Evolutionary conservation across 2,113 vertebrate genomes (phyloP).

Genomic region (Erythrolamprus reginae): DNA sequence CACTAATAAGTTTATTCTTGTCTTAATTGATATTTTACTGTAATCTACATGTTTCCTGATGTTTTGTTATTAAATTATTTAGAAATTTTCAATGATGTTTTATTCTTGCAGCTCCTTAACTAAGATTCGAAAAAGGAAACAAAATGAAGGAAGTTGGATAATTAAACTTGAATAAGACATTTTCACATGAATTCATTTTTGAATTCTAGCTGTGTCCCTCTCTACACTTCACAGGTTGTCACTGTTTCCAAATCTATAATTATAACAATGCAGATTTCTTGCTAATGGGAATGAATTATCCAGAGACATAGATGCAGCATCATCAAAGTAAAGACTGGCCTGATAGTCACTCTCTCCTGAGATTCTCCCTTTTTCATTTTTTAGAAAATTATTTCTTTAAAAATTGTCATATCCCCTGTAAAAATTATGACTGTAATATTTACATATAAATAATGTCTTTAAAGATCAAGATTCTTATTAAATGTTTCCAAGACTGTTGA

Average conservation of each 20-base stretch:
- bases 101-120: background rate
- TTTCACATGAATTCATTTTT: background rate
- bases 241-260: background rate
- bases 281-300: conserved; percentile 35
- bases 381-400: conserved; percentile 63
- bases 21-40: background rate
- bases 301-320: conserved; percentile 63
- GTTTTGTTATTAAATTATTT: background rate
- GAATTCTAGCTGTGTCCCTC: background rate
- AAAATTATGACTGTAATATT: conserved; percentile 71
- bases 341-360: conserved; percentile 61
- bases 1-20: background rate
- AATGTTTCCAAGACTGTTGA: conserved; percentile 77
- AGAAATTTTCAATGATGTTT: background rate
- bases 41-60: background rate
- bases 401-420: conserved; percentile 55
- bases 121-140: background rate
- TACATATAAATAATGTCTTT: conserved; percentile 55
- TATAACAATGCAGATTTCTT: background rate
- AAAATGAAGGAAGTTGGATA: background rate
- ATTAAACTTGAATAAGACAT: background rate
- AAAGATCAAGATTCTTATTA: conserved; percentile 71
- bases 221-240: background rate
- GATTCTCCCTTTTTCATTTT: conserved; percentile 63
- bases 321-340: conserved; percentile 62